Conservation (phyloP, 1,140 invertebrate species). For the Neocloeon triangulifer region DNA sequence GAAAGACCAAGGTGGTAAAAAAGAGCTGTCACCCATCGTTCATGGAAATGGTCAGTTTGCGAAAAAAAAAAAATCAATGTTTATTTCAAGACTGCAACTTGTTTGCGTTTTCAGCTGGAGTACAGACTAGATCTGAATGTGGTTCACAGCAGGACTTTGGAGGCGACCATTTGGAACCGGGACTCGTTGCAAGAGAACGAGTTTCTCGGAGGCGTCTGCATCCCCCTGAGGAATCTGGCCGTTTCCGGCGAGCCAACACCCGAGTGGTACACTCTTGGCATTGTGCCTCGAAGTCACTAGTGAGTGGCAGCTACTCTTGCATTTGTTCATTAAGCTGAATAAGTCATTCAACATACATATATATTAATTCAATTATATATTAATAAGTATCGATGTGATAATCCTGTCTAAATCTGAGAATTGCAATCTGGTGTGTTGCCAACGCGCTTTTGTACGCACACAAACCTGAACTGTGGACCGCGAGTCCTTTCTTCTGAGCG, state of each 20-base stretch:
- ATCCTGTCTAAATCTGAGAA: too few relatives aligned
- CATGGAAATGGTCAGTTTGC: slow-evolving; percentile 78
- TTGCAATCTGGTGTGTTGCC: too few relatives aligned
- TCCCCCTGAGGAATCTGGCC: slow-evolving; percentile 32
- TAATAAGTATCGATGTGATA: too few relatives aligned
- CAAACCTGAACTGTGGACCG: too few relatives aligned
- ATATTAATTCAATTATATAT: too few relatives aligned
- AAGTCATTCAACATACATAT: too few relatives aligned
- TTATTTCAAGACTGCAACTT: background rate
- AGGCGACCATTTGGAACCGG: slow-evolving; percentile 88
- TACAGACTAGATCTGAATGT: slow-evolving; percentile 69
- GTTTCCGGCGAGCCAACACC: slow-evolving; percentile 43
- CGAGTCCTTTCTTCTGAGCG: too few relatives aligned
- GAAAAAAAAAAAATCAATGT: background rate
- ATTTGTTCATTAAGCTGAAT: too few relatives aligned
- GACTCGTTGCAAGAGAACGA: slow-evolving; percentile 89
- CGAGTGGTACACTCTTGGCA: slow-evolving; percentile 53
- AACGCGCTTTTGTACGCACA: too few relatives aligned
- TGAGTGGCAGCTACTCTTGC: background rate
- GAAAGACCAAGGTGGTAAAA: slow-evolving; percentile 84
- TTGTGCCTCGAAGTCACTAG: slow-evolving; percentile 15
- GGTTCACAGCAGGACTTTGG: slow-evolving; percentile 45
- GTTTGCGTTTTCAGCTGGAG: slow-evolving; percentile 39
- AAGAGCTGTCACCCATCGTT: slow-evolving; percentile 86
- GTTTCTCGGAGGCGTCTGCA: slow-evolving; percentile 70